Base-by-base conservation (phyloP, 2,888 invertebrate species). In the Hermaeophaga mercurialis region DNA sequence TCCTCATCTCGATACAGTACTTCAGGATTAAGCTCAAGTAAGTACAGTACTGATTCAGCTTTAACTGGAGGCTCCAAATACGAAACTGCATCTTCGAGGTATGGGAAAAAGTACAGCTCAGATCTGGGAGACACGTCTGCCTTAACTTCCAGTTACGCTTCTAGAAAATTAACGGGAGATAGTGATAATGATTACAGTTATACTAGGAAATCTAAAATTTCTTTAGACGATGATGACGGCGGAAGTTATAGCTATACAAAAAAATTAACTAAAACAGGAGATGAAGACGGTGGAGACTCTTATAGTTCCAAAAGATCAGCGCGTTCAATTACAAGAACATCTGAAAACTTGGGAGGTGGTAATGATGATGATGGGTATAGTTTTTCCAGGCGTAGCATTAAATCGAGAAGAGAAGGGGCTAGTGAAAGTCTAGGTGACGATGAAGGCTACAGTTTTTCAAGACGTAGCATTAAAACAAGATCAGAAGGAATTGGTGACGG, bases 401-500 rank as follows among this genome's bases (percentile, higher is more conserved):
- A 65, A 22, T 61, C 68, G 1, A 56, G 66, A n/a, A 54, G 67
- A 8, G 73, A 72, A 60, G 66, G 66, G 7, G 59, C 68, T 17
- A 72, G 72, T 17, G 73, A 73, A 52, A 71, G 70, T 11, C 65
- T 22, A 14, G 53, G 44, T 34, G 49, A 54, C 11, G 58, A 54
- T 4, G 59, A 65, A 43, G 14, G 68, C 3, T 55, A 69, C 45
- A 66, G 66, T 22, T 72, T 69, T 41, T 64, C 64, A 2, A 70
- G 65, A 59, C 66, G 69, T 53, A 66, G 67, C 1, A 61, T 70
- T 1, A 62, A 65, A 22, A 60, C 68, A 1, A 56, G 66, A n/a
- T 53, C 67, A 7, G 72, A 72, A 60, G 66, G 66, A 8, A 59
- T 68, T 17, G 73, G 72, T 15, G 73, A 73, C 52, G 71, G 70